phyloP scores from a whole-genome alignment of 2,113 vertebrate genomes.

The Hippocampus guttulatus region DNA sequence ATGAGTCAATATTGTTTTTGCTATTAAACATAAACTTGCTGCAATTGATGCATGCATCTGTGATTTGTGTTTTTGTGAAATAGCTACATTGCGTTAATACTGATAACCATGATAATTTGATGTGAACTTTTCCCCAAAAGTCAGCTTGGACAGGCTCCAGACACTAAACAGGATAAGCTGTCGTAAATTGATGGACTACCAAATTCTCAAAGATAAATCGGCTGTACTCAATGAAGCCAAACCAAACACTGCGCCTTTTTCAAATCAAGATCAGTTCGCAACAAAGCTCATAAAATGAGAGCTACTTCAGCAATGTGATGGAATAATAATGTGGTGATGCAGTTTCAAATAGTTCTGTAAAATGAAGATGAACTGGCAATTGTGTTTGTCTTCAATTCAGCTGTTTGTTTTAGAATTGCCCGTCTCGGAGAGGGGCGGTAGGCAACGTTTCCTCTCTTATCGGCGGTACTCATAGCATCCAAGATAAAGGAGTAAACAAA shows the following conservation, averaged over 20 bases:
- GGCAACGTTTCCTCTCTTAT: background rate
- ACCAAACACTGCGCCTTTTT: background rate
- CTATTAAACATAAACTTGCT: no score
- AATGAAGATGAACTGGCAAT: background rate
- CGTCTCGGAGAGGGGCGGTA: background rate
- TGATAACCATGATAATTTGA: background rate
- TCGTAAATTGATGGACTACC: background rate
- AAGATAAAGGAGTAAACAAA: conserved; percentile 6
- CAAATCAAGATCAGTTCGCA: background rate
- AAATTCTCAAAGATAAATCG: background rate
- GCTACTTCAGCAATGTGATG: background rate
- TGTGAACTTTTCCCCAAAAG: background rate
- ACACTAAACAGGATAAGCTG: background rate
- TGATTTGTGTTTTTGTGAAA: background rate
- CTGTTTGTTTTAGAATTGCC: background rate
- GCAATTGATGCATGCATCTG: no score
- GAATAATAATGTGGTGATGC: background rate
- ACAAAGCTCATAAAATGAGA: background rate
- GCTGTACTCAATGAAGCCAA: background rate
- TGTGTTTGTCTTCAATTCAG: conserved; percentile 1
- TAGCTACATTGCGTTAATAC: background rate
- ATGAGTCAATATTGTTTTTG: no score
- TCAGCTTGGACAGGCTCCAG: background rate
- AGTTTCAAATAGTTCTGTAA: background rate
- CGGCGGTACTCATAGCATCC: background rate